phyloP scores from a whole-genome alignment of 2,888 invertebrate species.

The Harpalus rufipes region DNA sequence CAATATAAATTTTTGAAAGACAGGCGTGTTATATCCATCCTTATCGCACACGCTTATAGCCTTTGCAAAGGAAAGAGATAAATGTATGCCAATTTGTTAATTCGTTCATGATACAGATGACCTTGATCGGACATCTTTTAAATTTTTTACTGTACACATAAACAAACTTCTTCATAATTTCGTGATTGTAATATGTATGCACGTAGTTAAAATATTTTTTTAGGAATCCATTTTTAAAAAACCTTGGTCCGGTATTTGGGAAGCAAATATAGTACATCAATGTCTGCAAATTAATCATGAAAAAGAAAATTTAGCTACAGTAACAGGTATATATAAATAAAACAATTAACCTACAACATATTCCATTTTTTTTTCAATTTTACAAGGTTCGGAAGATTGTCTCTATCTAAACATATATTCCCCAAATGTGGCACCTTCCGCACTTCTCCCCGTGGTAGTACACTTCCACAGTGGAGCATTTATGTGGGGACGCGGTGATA shows the following conservation, averaged over 20 bases:
- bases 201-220: not conserved
- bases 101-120: too few relatives aligned
- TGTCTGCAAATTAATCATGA: conserved; percentile 51
- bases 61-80: too few relatives aligned
- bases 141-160: too few relatives aligned
- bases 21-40: too few relatives aligned
- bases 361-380: not conserved
- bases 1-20: too few relatives aligned
- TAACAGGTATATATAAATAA: conserved; percentile 24
- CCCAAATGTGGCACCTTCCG: conserved; percentile 43
- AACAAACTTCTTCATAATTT: too few relatives aligned
- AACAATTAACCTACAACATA: not conserved
- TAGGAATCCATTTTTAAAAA: conserved; percentile 36
- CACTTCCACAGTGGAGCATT: conserved; percentile 78
- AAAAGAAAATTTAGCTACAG: conserved; percentile 10
- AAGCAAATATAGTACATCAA: conserved; percentile 31
- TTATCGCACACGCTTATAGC: too few relatives aligned
- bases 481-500: conserved; percentile 75
- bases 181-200: too few relatives aligned
- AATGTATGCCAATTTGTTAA: too few relatives aligned
- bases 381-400: conserved; percentile 55
- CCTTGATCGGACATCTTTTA: too few relatives aligned
- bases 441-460: conserved; percentile 76
- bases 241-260: conserved; percentile 57
- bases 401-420: conserved; percentile 56